Conservation (phyloP, 2,888 invertebrate species). For the Sepioteuthis lessoniana region DNA sequence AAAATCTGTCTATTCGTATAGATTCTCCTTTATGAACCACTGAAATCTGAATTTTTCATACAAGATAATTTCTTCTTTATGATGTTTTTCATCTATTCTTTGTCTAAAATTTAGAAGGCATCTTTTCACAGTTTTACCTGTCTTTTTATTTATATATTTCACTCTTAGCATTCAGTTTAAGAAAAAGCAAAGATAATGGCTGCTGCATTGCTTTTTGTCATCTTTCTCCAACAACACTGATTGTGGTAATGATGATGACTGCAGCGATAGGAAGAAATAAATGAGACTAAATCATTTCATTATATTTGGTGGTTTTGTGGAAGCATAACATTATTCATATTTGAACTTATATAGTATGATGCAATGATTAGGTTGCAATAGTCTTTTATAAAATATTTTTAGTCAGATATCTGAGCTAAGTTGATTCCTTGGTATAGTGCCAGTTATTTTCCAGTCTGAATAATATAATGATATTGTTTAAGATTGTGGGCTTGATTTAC, state of each 20-base stretch:
- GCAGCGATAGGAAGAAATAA: background rate
- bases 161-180: background rate
- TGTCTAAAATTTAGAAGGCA: background rate
- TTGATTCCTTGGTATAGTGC: background rate
- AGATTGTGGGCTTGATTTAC: background rate
- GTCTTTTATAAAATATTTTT: background rate
- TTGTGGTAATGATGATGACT: background rate
- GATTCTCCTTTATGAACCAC: no score
- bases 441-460: background rate
- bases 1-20: no score
- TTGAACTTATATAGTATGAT: background rate
- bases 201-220: background rate
- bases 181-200: background rate
- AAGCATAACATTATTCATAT: background rate
- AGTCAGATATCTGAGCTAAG: background rate
- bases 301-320: background rate
- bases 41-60: no score
- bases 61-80: background rate
- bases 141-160: background rate
- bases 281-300: background rate
- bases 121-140: background rate
- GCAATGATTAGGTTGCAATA: background rate
- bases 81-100: background rate
- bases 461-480: background rate
- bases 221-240: background rate